phyloP scores from a whole-genome alignment of 1,140 invertebrate species.

The Argopecten irradians region DNA sequence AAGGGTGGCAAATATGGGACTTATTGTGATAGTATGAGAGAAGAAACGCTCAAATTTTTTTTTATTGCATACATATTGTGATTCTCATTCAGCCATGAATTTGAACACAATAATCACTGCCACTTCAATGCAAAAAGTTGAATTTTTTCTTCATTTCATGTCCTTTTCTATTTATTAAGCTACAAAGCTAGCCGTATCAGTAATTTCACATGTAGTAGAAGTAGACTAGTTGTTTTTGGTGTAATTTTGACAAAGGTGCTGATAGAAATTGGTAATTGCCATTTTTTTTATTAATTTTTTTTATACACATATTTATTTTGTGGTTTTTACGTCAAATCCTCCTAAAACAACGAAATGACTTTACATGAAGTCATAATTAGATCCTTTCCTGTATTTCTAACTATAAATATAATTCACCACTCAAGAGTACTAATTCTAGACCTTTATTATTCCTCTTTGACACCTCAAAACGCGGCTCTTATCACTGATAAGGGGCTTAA shows the following conservation, averaged over 20 bases:
- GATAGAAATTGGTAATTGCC: constrained; percentile 13
- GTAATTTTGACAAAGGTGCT: neutral
- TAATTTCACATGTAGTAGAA: constrained; percentile 29
- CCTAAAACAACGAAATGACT: constrained; percentile 16
- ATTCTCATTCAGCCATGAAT: constrained; percentile 30
- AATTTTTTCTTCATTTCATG: constrained; percentile 29
- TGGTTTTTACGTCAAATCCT: neutral
- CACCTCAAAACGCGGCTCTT: constrained; percentile 6
- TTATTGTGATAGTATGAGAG: neutral
- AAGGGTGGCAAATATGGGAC: constrained; percentile 27
- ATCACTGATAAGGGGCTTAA: neutral
- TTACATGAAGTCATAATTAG: neutral
- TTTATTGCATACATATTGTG: constrained; percentile 32
- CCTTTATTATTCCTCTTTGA: neutral
- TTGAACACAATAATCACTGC: constrained; percentile 51
- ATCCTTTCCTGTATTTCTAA: constrained; percentile 17
- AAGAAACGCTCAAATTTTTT: constrained; percentile 27
- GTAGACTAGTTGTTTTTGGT: constrained; percentile 13
- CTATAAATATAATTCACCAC: neutral
- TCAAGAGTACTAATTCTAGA: neutral
- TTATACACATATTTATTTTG: constrained; percentile 28
- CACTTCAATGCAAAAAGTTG: constrained; percentile 62
- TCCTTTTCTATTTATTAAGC: constrained; percentile 30
- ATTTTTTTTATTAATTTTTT: constrained; percentile 41
- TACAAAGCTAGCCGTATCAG: constrained; percentile 27